Percentiles rank a stretch among this genome's conserved stretches.
Conservation (phyloP, 2,797 vertebrate species). For the Salarias fasciatus region DNA sequence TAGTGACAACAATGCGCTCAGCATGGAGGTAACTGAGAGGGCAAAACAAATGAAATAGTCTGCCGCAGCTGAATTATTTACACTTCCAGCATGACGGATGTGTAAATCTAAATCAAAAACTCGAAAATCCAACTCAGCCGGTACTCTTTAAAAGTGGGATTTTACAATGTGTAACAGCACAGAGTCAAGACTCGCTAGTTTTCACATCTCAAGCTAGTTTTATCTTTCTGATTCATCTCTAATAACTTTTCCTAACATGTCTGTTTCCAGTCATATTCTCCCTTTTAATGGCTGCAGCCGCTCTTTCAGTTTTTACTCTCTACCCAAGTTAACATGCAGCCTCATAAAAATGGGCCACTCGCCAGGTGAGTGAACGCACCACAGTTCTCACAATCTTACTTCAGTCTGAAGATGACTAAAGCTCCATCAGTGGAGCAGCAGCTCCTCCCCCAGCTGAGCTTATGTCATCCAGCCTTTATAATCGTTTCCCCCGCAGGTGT, state of each 20-base stretch:
- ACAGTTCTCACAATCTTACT: background rate
- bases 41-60: constrained; percentile 32
- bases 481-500: constrained; percentile 57
- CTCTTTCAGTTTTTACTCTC: too few species aligned
- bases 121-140: too few species aligned
- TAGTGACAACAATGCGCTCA: constrained; percentile 61
- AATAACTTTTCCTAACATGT: too few species aligned
- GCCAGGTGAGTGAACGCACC: background rate
- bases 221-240: too few species aligned
- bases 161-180: too few species aligned
- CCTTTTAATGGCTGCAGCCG: too few species aligned
- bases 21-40: constrained; percentile 57
- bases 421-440: constrained; percentile 27
- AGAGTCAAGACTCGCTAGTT: too few species aligned
- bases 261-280: too few species aligned
- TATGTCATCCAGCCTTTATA: constrained; percentile 72
- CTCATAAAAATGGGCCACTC: background rate
- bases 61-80: constrained; percentile 32
- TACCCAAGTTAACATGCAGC: background rate
- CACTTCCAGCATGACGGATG: background rate
- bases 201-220: too few species aligned
- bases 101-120: too few species aligned
- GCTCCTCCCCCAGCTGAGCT: constrained; percentile 76
- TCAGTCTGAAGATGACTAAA: constrained; percentile 21
- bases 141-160: too few species aligned